Base-by-base conservation (phyloP, 2,888 invertebrate genomes). In the Lomographa bimaculata region DNA sequence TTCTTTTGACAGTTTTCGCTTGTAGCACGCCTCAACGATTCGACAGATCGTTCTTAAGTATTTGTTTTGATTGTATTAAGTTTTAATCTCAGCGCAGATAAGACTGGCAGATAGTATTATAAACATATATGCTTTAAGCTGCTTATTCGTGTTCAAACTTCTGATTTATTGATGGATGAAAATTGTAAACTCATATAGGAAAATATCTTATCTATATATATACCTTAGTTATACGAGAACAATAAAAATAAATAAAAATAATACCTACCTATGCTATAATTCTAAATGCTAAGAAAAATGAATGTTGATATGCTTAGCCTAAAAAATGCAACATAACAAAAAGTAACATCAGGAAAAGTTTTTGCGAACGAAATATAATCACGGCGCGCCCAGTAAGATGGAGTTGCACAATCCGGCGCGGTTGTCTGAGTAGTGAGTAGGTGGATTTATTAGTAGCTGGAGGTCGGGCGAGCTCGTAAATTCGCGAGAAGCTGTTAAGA, bases 1-100 rank as follows among this genome's bases (percentile, higher is more conserved):
- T 71, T 69, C 74, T 77, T 82, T 76, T 78, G 80, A 79, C 79
- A 84, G 74, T 78, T 74, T 82, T 79, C 71, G 68, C 71, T 71
- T 69, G 68, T 64, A 63, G 46, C 57, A 76, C 64, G 72, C 76
- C 60, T 77, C 75, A 78, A 64, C 69, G 75, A 72, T 67, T 74
- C 64, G 57, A 71, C 64, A 64, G 66, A 49, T 47, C 45, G 40
- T 36, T 47, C 33, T 45, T 49, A 40, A 45, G 41, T 47, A 50
- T 54, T 50, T 50, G 54, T 54, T 54, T 50, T 48, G 46, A 42
- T 47, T 44, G 32, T 36, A 30, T 50, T 33, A 32, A 42, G 35
- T 40, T 32, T 46, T 32, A 46, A 50, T 47, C 21, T 33, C 42
- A 27, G 32, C 25, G 21, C 30, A 38, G 44, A 46, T 40, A 29